These are phyloP conservation scores for Sciurus carolinensis DNA, from an alignment of 2,797 vertebrate genomes.

Conservation along the genomic window DNA sequence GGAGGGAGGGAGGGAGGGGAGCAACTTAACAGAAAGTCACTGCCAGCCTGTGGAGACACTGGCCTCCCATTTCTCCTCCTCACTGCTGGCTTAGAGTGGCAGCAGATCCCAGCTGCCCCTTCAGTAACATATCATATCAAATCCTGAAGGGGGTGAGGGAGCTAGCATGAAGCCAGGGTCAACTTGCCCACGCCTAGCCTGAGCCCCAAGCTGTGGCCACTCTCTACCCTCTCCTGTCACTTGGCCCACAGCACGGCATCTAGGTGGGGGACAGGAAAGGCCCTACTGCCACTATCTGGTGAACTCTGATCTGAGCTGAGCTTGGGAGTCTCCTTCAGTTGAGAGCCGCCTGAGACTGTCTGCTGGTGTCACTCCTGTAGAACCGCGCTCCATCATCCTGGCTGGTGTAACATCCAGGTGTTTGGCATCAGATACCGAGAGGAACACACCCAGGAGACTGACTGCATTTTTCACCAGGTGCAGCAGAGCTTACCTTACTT, in stretches of 20 bases:
- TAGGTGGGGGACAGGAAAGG: neutral
- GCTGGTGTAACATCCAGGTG: neutral
- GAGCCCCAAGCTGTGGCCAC: accelerated
- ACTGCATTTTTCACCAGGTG: neutral
- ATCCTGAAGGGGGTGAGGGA: neutral
- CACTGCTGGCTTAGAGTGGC: accelerated
- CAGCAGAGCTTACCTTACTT: neutral
- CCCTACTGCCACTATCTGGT: neutral
- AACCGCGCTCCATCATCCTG: neutral
- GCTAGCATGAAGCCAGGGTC: too few species aligned
- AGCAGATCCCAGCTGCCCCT: neutral
- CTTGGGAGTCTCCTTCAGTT: neutral
- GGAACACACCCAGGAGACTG: slow-evolving; percentile 43
- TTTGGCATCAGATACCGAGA: neutral
- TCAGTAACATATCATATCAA: neutral
- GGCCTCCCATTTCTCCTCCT: neutral
- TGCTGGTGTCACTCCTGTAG: neutral
- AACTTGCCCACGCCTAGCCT: accelerated
- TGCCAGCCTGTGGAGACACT: neutral
- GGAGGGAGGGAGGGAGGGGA: too few species aligned
- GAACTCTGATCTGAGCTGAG: neutral
- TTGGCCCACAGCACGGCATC: too few species aligned
- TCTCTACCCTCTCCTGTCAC: neutral
- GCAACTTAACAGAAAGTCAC: neutral
- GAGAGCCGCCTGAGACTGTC: neutral